These are phyloP conservation scores for Drosophila funebris DNA, from an alignment of 1,140 invertebrate genomes.

Conservation along the genomic window DNA sequence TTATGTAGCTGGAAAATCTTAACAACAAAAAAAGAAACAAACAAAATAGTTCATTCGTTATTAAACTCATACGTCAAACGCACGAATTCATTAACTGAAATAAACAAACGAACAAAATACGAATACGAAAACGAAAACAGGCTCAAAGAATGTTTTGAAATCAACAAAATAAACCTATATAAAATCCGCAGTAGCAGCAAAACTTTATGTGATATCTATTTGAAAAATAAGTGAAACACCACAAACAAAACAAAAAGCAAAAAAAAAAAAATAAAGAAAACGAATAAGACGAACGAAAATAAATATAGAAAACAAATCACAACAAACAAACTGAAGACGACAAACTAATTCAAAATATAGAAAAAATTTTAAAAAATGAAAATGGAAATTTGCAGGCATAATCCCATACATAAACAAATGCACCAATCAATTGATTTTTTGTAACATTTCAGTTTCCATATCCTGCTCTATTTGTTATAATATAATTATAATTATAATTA, in stretches of 20 bases:
- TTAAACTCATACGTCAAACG: background rate
- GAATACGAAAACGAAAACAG: constrained; percentile 31
- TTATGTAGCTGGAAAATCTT: background rate
- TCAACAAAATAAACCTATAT: constrained; percentile 27
- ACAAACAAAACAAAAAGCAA: too few relatives aligned
- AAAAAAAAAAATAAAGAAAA: constrained; percentile 42
- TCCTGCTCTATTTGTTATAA: background rate
- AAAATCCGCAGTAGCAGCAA: constrained; percentile 43
- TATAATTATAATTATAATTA: background rate
- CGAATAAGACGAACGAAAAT: constrained; percentile 53
- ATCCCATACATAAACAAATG: constrained; percentile 13
- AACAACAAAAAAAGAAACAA: background rate
- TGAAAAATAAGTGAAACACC: constrained; percentile 76
- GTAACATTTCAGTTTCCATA: background rate
- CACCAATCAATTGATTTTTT: constrained; percentile 4
- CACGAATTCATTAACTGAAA: constrained; percentile 4
- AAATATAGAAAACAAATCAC: constrained; percentile 47
- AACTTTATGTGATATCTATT: constrained; percentile 82
- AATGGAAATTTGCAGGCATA: constrained; percentile 3
- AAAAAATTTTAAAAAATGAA: constrained; percentile 24
- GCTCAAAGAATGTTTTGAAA: constrained; percentile 33
- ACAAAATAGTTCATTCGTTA: constrained; percentile 1
- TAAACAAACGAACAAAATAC: constrained; percentile 34
- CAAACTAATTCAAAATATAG: constrained; percentile 50
- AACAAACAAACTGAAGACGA: constrained; percentile 14